Conservation (phyloP, 2,113 vertebrate genomes). For the Catagonus wagneri region DNA sequence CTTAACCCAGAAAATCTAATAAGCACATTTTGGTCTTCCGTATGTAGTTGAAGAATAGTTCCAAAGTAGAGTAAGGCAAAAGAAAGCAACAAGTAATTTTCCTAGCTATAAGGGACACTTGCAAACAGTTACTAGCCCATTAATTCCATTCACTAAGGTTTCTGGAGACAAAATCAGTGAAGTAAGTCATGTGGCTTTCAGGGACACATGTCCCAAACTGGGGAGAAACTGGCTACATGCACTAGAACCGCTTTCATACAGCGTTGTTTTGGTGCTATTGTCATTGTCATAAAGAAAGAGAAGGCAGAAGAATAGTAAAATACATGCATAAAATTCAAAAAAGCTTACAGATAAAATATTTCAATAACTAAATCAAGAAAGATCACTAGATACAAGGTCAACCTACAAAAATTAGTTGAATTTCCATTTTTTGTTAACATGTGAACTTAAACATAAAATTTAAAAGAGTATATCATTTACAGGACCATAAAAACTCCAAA, state of each 20-base stretch:
- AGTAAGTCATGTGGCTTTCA: not conserved
- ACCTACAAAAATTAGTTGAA: not conserved
- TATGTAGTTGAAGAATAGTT: not conserved
- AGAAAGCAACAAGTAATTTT: not conserved
- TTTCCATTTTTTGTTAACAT: slow-evolving; percentile 2
- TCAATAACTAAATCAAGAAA: slow-evolving; percentile 26
- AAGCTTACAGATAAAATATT: not conserved
- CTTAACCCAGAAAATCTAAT: not conserved
- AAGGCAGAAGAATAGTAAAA: not conserved
- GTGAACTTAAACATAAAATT: slow-evolving; percentile 13
- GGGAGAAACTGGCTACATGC: not conserved
- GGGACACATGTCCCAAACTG: not conserved
- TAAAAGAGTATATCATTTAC: not conserved
- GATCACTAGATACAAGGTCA: not conserved
- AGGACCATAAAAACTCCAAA: not conserved
- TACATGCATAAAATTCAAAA: not conserved
- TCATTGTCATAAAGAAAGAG: not conserved
- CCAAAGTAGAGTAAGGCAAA: not conserved
- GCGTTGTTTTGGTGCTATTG: not conserved
- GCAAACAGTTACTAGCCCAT: not conserved
- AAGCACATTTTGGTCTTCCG: not conserved
- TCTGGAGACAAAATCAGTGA: not conserved
- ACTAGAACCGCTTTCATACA: not conserved
- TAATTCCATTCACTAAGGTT: not conserved
- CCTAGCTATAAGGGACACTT: not conserved